Evolutionary conservation across 37 sponge, comb jelly and placozoan genomes (phyloP), one percentile per base, ranked within the genome.

Genomic region (Oscarella lobularis): DNA sequence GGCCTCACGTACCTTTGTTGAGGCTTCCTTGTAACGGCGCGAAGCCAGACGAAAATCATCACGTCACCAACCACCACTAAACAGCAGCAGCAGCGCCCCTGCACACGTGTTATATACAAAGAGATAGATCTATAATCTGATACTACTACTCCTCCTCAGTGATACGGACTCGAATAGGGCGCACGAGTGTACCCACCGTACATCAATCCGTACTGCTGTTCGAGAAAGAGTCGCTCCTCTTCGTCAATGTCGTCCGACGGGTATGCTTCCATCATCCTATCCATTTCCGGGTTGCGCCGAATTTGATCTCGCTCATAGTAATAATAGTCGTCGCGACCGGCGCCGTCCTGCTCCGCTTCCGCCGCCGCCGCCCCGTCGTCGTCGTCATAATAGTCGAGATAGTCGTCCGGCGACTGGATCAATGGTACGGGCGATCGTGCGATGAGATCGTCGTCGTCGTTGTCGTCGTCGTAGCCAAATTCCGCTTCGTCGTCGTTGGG

Each of bases 401-500:
- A 48, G 60, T 48, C 60, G 60, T 48, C 60, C 60, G 60, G 60
- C 60, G 20, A 27, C 14, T 48, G 60, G 9, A 48, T 27, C 60
- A 48, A 20, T 20, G 20, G 9, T 27, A 27, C 60, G 60, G 9
- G 60, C 60, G 60, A 20, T 48, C 14, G 20, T 20, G 20, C 20
- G 60, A 48, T 27, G 60, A 9, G 14, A 48, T 48, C 60, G 14
- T 78, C 77, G 76, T 78, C 32, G 33, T 83, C 84, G 2, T 74
- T 75, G 3, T 77, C 80, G 3, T 40, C 71, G n/a, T 76, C 73
- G 35, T 80, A 74, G 20, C 67, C 37, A 4, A 81, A 66, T 69
- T 75, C 32, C 35, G 82, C 84, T 2, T 74, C 78, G 3, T 77
- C 80, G 3, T 40, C 71, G n/a, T 76, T 67, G 35, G 76, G 74